phyloP scores from a whole-genome alignment of 2,113 vertebrate species.

The Myiozetetes cayanensis region DNA sequence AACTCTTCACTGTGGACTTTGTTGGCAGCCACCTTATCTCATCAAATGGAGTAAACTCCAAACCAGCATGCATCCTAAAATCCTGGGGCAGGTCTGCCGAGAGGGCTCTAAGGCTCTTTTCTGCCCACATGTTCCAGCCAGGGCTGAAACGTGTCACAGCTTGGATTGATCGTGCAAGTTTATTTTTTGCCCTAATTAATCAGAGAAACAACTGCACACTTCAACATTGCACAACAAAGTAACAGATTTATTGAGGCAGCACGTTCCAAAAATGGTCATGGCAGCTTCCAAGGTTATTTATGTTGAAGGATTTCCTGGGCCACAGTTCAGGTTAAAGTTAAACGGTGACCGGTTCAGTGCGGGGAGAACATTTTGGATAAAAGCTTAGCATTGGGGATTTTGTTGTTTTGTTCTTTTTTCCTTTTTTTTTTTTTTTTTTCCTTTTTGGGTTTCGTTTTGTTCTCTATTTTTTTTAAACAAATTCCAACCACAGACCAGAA shows the following conservation, averaged over 20 bases:
- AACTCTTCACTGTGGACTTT: not conserved
- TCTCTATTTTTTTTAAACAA: not conserved
- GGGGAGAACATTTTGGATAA: constrained; percentile 45
- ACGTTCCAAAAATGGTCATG: constrained; percentile 40
- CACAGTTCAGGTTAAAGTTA: constrained; percentile 64
- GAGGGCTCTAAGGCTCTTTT: not conserved
- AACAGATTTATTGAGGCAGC: constrained; percentile 57
- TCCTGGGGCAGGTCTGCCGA: not conserved
- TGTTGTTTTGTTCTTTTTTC: constrained; percentile 24
- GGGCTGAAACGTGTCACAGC: constrained; percentile 56
- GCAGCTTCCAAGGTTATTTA: constrained; percentile 59
- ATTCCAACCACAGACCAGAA: constrained; percentile 36
- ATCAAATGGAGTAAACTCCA: not conserved
- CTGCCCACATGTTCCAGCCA: constrained; percentile 14
- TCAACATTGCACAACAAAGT: constrained; percentile 61
- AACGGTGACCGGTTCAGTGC: constrained; percentile 9
- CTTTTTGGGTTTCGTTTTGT: not conserved
- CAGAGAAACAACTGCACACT: constrained; percentile 60
- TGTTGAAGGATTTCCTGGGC: constrained; percentile 54
- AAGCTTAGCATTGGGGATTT: constrained; percentile 27
- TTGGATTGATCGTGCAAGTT: constrained; percentile 47
- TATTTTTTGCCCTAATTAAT: constrained; percentile 70
- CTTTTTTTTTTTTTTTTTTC: not conserved
- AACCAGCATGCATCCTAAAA: not conserved
- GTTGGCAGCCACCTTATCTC: not conserved